phyloP scores from a whole-genome alignment of 2,888 invertebrate genomes.

The Habrosyne pyritoides region DNA sequence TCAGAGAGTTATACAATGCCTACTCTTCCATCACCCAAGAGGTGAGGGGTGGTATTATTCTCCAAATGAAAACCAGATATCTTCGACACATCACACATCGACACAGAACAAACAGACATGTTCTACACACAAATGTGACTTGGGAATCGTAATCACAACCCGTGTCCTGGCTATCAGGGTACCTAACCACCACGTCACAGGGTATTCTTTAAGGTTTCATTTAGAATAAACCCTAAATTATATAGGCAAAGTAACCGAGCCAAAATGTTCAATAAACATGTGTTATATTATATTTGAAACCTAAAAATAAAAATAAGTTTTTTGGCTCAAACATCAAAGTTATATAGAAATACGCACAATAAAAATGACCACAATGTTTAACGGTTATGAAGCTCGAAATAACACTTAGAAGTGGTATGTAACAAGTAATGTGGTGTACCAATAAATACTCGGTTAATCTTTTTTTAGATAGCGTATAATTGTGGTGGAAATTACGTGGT shows the following conservation, averaged over 20 bases:
- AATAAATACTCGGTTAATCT: neutral
- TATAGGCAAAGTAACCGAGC: neutral
- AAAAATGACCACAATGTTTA: slow-evolving; percentile 55
- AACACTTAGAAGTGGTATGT: slow-evolving; percentile 14
- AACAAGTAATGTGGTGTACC: neutral
- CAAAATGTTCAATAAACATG: slow-evolving; percentile 1
- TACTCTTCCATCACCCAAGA: too few relatives aligned
- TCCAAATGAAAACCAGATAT: too few relatives aligned
- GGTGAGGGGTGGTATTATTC: too few relatives aligned
- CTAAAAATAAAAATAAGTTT: slow-evolving; percentile 36
- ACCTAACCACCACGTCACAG: too few relatives aligned
- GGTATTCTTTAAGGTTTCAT: too few relatives aligned
- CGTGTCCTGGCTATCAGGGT: too few relatives aligned
- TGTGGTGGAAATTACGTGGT: too few relatives aligned
- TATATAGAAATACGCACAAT: slow-evolving; percentile 58
- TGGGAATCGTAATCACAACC: too few relatives aligned
- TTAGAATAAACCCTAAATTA: slow-evolving; percentile 1
- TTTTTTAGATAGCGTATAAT: neutral
- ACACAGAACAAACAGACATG: too few relatives aligned
- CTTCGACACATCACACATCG: too few relatives aligned
- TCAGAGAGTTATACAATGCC: too few relatives aligned
- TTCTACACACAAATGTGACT: too few relatives aligned
- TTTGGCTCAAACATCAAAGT: slow-evolving; percentile 64
- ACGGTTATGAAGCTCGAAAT: slow-evolving; percentile 37
- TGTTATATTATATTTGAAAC: slow-evolving; percentile 26